A percentile compares a stretch with the other conserved stretches of the same genome.
These are phyloP conservation scores for Grus americana DNA, from an alignment of 2,113 vertebrate species.

Conservation along the genomic window DNA sequence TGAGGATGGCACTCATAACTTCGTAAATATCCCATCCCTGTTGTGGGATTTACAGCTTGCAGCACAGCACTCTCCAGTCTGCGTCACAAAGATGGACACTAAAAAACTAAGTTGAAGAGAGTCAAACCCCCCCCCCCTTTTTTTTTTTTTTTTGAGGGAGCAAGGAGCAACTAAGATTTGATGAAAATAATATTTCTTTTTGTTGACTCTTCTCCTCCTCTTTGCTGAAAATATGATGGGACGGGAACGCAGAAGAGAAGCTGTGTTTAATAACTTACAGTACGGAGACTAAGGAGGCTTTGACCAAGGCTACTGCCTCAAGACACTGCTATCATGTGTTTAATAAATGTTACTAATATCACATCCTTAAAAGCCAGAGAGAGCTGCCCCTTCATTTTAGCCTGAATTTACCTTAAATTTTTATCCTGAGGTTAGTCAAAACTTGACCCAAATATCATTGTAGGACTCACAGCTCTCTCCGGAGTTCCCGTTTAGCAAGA, in stretches of 20 bases:
- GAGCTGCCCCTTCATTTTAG: background rate
- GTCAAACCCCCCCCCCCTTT: accelerated
- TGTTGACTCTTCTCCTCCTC: background rate
- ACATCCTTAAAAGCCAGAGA: background rate
- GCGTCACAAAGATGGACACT: background rate
- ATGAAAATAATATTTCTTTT: background rate
- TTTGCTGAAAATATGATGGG: background rate
- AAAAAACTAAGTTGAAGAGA: background rate
- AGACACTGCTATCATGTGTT: background rate
- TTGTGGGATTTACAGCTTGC: background rate
- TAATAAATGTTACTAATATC: background rate
- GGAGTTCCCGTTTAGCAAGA: background rate
- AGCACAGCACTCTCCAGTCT: background rate
- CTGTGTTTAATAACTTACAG: background rate
- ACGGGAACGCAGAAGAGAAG: background rate
- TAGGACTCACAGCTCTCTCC: background rate
- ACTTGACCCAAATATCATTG: background rate
- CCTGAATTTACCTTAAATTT: background rate
- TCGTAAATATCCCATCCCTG: accelerated
- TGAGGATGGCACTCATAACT: accelerated
- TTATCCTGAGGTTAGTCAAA: background rate
- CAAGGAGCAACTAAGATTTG: background rate
- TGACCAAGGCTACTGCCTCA: background rate
- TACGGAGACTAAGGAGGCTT: background rate
- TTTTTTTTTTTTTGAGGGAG: background rate